Evolutionary conservation across 2,888 invertebrate genomes (phyloP).

Genomic region (Diarsia rubi): DNA sequence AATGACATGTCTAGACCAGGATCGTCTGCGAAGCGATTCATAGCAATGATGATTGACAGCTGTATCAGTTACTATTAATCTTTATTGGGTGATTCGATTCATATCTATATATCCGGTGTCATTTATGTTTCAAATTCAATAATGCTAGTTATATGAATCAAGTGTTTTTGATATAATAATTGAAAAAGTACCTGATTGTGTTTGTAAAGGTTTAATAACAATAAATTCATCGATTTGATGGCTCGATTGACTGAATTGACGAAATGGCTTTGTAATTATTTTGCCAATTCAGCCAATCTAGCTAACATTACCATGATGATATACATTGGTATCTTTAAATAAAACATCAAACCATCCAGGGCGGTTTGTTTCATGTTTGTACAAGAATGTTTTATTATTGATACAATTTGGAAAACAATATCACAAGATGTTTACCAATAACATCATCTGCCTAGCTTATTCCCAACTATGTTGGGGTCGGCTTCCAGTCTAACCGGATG

Average conservation of each 20-base stretch:
- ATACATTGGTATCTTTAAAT: background rate
- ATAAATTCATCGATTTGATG: background rate
- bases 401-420: background rate
- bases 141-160: background rate
- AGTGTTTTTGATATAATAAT: slow-evolving; percentile 5
- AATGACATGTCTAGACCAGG: slow-evolving; percentile 2
- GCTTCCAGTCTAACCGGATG: too few species aligned
- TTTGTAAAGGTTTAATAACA: background rate
- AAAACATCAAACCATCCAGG: background rate
- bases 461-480: too few species aligned
- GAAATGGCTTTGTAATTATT: slow-evolving; percentile 6
- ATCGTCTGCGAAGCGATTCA: background rate
- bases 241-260: slow-evolving; percentile 24
- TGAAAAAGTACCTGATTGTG: background rate
- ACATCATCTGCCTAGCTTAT: too few species aligned
- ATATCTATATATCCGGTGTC: slow-evolving; percentile 40
- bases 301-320: background rate
- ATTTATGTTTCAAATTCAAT: background rate
- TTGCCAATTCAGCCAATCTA: slow-evolving; percentile 5
- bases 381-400: background rate
- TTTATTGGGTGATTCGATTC: slow-evolving; percentile 38
- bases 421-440: background rate
- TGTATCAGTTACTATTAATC: slow-evolving; percentile 15
- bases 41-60: slow-evolving; percentile 45
- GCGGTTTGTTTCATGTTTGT: background rate